Evolutionary conservation across 2,113 vertebrate genomes (phyloP), one percentile per base, ranked within the genome.

Genomic region (Callipepla californica): DNA sequence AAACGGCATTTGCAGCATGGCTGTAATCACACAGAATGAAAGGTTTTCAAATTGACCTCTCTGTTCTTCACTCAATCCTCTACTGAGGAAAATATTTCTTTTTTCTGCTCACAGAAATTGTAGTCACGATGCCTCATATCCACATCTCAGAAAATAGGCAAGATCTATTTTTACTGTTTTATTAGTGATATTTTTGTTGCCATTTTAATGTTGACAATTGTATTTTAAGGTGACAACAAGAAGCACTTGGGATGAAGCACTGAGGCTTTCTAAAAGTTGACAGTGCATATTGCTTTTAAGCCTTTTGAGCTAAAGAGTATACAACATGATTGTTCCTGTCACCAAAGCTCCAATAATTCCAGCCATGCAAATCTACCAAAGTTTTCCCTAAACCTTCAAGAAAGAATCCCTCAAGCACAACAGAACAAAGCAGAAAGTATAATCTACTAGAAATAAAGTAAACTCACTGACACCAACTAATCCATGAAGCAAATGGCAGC

Each of bases 21-120:
- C 91, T 97, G 93, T 95, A 97, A 97, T 97, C 94, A 94, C 63
- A 97, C 42, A 77, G 93, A 97, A 96, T 88, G 92, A 97, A 95
- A 94, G 81, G 76, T 86, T 96, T 97, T 95, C 34, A 97, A 96
- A 97, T 53, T 95, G 91, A 93, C 90, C 80, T 87, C 83, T 83
- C 76, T 73, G 80, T 96, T 93, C 91, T 95, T 90, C 80, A 76
- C 59, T 96, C 96, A 76, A 15, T 83, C 62, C 83, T 73, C 81
- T 69, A 65, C 57, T 69, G 65, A 88, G 89, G 84, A 90, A 94
- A 92, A 51, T 6, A 80, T 81, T 97, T 91, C 81, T 74, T 92
- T 92, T 92, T 70, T 40, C 62, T 78, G 61, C 67, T 86, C 70
- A 55, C 16, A 66, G 69, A 95, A 97, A 96, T 78, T 89, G 83